Evolutionary conservation across 2,113 vertebrate species (phyloP).

Genomic region (Diphyllodes magnificus): DNA sequence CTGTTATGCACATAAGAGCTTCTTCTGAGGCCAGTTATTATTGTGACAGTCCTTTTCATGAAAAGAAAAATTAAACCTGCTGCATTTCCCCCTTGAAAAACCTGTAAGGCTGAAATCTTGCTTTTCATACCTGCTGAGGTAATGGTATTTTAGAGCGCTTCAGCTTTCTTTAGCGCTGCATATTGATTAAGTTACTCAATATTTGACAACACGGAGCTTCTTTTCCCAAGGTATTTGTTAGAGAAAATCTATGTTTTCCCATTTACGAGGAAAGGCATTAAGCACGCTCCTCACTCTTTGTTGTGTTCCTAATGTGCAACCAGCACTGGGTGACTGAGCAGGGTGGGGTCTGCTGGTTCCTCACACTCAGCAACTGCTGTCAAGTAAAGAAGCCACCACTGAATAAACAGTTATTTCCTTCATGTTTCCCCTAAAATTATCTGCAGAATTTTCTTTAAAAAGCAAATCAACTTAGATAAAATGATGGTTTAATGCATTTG

Average conservation of each 20-base stretch:
- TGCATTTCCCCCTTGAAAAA: rapidly evolving
- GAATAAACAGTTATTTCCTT: neutral
- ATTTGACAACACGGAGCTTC: constrained; percentile 3
- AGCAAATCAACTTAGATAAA: neutral
- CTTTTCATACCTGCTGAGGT: neutral
- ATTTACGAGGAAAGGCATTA: neutral
- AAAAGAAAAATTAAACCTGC: neutral
- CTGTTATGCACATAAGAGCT: neutral
- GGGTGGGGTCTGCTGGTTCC: neutral
- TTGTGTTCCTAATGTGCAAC: neutral
- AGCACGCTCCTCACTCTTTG: neutral
- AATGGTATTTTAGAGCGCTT: neutral
- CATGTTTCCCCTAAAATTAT: neutral
- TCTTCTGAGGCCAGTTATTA: neutral
- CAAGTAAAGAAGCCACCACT: neutral
- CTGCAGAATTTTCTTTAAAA: neutral
- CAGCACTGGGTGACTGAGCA: neutral
- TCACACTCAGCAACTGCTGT: neutral
- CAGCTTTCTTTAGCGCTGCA: neutral
- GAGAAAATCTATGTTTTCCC: neutral
- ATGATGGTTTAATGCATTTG: neutral
- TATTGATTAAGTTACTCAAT: constrained; percentile 25
- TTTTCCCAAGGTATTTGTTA: neutral
- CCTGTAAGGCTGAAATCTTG: neutral
- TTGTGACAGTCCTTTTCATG: neutral